Evolutionary conservation across 2,888 invertebrate species (phyloP).

Genomic region (Phymatocera aterrima): DNA sequence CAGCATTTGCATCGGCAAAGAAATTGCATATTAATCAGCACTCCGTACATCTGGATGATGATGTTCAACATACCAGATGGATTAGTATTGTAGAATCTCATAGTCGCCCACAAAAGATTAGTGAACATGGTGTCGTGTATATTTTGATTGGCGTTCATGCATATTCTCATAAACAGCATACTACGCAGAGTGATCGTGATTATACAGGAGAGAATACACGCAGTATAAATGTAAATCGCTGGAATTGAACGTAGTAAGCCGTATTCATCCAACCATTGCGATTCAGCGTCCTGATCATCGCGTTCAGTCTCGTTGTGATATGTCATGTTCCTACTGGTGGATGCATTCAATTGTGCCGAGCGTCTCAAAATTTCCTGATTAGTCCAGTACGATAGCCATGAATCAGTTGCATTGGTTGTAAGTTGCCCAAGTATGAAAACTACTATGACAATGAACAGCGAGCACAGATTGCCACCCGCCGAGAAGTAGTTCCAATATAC

Average conservation of each 20-base stretch:
- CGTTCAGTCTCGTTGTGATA: background rate
- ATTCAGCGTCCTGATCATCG: background rate
- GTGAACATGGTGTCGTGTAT: slow-evolving; percentile 92
- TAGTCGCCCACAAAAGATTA: slow-evolving; percentile 84
- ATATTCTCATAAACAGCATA: slow-evolving; percentile 84
- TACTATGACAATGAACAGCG: slow-evolving; percentile 75
- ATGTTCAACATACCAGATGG: slow-evolving; percentile 80
- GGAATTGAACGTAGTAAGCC: slow-evolving; percentile 59
- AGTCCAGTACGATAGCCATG: slow-evolving; percentile 85
- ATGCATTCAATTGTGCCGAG: background rate
- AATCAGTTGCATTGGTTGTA: slow-evolving; percentile 83
- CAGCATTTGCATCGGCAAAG: no score
- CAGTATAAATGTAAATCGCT: slow-evolving; percentile 72
- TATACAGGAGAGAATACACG: slow-evolving; percentile 67
- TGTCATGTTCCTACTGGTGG: background rate
- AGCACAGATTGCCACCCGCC: slow-evolving; percentile 77
- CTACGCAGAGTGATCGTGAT: slow-evolving; percentile 76
- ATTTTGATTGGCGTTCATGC: slow-evolving; percentile 85
- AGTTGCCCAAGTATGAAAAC: slow-evolving; percentile 80
- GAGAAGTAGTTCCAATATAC: slow-evolving; percentile 75
- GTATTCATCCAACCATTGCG: slow-evolving; percentile 52
- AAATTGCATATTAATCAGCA: background rate
- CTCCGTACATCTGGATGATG: background rate
- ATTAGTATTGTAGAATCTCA: slow-evolving; percentile 92
- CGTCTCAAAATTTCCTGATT: slow-evolving; percentile 58